phyloP scores from a whole-genome alignment of 2,113 vertebrate species.

The Piprites chloris region DNA sequence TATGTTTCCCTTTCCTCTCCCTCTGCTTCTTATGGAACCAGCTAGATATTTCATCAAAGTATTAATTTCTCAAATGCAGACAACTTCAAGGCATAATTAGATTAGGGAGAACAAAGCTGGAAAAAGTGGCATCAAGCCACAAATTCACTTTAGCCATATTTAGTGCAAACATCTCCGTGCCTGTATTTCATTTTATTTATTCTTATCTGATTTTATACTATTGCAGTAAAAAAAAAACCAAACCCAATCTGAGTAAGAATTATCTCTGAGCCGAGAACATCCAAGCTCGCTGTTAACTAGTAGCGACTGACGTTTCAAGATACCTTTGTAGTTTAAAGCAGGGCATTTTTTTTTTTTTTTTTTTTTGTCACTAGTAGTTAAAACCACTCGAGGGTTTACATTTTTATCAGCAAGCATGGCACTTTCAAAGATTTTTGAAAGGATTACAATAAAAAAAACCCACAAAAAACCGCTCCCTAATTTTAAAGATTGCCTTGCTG shows the following conservation, averaged over 20 bases:
- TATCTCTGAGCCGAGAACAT: conserved; percentile 68
- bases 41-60: conserved; percentile 98
- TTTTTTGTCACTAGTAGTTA: conserved; percentile 56
- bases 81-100: conserved; percentile 99
- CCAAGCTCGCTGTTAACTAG: conserved; percentile 59
- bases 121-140: conserved; percentile 89
- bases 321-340: conserved; percentile 67
- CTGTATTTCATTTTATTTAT: conserved; percentile 73
- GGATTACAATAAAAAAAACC: conserved; percentile 63
- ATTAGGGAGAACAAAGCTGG: conserved; percentile 88
- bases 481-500: conserved; percentile 11
- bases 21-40: conserved; percentile 80
- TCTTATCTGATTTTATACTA: conserved; percentile 74
- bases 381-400: conserved; percentile 64
- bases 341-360: neutral
- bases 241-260: conserved; percentile 63
- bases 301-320: conserved; percentile 64
- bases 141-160: conserved; percentile 82
- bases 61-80: conserved; percentile 99
- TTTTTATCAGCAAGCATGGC: conserved; percentile 63
- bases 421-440: conserved; percentile 68
- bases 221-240: conserved; percentile 57
- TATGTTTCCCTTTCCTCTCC: conserved; percentile 89
- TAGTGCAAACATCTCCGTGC: conserved; percentile 71
- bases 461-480: neutral